phyloP scores from a whole-genome alignment of 2,797 vertebrate species.

The Mormyrus proboscirostris region DNA sequence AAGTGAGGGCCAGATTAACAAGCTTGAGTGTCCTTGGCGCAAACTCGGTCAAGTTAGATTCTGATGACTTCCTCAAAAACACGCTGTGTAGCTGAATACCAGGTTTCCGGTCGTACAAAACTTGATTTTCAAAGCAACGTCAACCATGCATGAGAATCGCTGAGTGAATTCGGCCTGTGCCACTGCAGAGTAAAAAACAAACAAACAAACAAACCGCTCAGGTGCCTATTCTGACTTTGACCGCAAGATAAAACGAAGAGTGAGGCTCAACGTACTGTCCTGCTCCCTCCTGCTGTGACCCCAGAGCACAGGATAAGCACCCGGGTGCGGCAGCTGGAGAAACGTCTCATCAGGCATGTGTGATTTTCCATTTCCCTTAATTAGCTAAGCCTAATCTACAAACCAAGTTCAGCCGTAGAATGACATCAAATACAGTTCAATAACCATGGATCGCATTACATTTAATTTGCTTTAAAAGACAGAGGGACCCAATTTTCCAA shows the following conservation, averaged over 20 bases:
- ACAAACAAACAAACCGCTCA: not conserved
- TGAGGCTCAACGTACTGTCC: not conserved
- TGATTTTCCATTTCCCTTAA: conserved; percentile 28
- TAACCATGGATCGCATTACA: conserved; percentile 23
- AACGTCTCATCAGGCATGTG: conserved; percentile 15
- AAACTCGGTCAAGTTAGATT: not conserved
- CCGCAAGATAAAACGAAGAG: not conserved
- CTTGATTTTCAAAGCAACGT: not conserved
- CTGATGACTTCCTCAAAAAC: not conserved
- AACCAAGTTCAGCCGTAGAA: not conserved
- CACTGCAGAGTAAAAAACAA: not conserved
- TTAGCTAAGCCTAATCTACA: conserved; percentile 21
- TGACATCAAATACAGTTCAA: conserved; percentile 18
- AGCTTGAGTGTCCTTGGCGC: not conserved
- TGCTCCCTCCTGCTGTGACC: not conserved
- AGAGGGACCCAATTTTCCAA: conserved; percentile 25
- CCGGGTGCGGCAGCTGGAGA: not conserved
- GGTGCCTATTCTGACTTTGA: not conserved
- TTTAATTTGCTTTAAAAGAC: conserved; percentile 28
- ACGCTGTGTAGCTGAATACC: not conserved
- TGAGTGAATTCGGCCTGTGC: not conserved
- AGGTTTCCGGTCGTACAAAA: not conserved
- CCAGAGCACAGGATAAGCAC: not conserved
- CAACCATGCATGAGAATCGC: not conserved
- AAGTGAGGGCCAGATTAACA: not conserved